Base-by-base conservation (phyloP, 1,140 invertebrate species). In the Goniozus legneri region DNA sequence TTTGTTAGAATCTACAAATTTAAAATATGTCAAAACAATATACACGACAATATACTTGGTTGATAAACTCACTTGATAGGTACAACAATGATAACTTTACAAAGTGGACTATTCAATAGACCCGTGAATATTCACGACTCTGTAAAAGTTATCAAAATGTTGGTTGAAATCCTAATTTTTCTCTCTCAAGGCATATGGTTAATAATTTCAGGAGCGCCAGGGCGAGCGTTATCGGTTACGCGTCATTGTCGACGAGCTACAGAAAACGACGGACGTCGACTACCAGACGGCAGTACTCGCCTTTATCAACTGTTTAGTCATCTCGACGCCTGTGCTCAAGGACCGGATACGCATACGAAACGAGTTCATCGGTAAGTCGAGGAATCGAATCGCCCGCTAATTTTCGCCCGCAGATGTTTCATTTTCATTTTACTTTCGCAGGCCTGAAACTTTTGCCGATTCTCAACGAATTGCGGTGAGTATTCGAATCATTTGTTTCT, bases 271-370 rank as follows among this genome's bases (percentile, higher is more conserved):
- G 19, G 82, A 83, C 20, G 77, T 87, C 20, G 91, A 95, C 62
- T 97, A 96, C 78, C 89, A 90, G 78, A 92, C 89, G 3, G 88
- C 91, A 8, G 74, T 97, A 35, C 79, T 97, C 58, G 91, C 91
- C 31, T 95, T 97, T 76, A 87, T 97, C 75, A 97, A 97, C 80
- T 96, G 92, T 71, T 83, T 97, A 64, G 90, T 97, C 64, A 91
- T 95, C 60, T 91, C 91, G n/a, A 91, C 90, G 8, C 84, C 88
- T 12, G 81, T 86, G 13, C 79, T 95, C 34, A 86, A 89, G 48
- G 92, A 96, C 58, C 80, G 93, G 51, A 86, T 91, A 44, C 78
- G 89, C 50, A 85, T 97, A 49, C 81, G 95, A 56, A 96, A 95
- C 68, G 93, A 97, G 76, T 95, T 96, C 69, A 91, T 96, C 63